Conservation (phyloP, 2,797 vertebrate species). For the Eleutherodactylus coqui region DNA sequence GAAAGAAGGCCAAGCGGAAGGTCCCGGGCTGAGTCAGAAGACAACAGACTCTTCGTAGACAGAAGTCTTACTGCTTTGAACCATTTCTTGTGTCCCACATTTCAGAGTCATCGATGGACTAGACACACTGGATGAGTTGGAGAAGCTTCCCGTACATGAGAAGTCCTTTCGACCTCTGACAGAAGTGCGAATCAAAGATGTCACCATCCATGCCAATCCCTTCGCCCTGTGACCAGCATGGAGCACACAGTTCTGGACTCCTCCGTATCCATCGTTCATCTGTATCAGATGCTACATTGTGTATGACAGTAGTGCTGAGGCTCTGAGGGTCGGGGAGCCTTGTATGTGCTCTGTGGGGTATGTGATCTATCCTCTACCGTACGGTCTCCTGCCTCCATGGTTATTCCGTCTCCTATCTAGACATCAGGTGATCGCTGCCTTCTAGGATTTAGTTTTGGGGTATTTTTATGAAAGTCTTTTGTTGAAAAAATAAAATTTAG, state of each 20-base stretch:
- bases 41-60: too few relatives aligned
- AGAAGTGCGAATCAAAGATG: conserved; percentile 91
- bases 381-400: background rate
- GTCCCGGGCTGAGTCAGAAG: too few relatives aligned
- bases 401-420: too few relatives aligned
- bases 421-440: too few relatives aligned
- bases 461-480: too few relatives aligned
- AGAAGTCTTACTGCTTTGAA: background rate
- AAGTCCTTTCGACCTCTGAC: conserved; percentile 93
- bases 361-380: background rate
- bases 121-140: conserved; percentile 94
- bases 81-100: conserved; percentile 41
- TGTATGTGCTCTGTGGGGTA: background rate
- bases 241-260: too few relatives aligned
- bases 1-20: too few relatives aligned
- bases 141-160: conserved; percentile 95
- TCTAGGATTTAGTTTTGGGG: too few relatives aligned
- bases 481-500: too few relatives aligned
- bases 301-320: background rate
- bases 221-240: conserved; percentile 81
- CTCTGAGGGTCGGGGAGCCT: background rate
- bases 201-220: conserved; percentile 94
- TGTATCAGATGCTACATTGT: conserved; percentile 31
- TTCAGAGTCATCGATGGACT: conserved; percentile 94
- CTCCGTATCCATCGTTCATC: background rate